A percentile compares a stretch with the other conserved stretches of the same genome.
phyloP scores from a whole-genome alignment of 2,113 vertebrate genomes.

The Microcebus tavaratra region DNA sequence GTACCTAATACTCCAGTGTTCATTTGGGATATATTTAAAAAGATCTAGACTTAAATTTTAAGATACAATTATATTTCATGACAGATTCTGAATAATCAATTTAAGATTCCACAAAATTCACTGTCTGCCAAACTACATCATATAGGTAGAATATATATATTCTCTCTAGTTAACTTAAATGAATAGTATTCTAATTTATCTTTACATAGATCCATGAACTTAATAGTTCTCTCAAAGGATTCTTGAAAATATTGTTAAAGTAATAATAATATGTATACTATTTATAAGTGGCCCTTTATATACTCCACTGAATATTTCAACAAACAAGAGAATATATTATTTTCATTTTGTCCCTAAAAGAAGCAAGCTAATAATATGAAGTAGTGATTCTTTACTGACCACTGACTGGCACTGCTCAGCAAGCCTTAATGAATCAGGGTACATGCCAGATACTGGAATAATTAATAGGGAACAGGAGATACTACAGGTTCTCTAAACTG shows the following conservation, averaged over 20 bases:
- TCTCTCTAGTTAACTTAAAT: conserved; percentile 18
- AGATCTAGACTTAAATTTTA: background rate
- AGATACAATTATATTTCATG: conserved; percentile 13
- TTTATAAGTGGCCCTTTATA: conserved; percentile 34
- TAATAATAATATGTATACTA: background rate
- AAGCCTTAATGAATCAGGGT: background rate
- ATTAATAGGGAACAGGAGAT: background rate
- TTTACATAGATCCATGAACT: background rate
- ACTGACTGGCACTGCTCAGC: background rate
- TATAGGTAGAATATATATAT: background rate
- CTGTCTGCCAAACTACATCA: conserved; percentile 6
- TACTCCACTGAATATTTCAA: conserved; percentile 33
- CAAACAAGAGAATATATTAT: background rate
- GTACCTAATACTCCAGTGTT: background rate
- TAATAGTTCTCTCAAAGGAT: conserved; percentile 52
- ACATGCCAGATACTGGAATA: background rate
- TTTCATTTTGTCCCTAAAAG: conserved; percentile 26
- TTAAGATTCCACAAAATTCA: conserved; percentile 36
- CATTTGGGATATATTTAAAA: background rate
- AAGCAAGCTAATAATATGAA: background rate
- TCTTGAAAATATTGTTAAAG: background rate
- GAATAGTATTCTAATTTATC: background rate
- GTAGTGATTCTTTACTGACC: background rate
- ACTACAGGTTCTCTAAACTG: background rate
- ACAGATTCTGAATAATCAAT: conserved; percentile 7